Evolutionary conservation across 2,113 vertebrate genomes (phyloP), one percentile per base, ranked within the genome.

Genomic region (Chascanopsetta lugubris): DNA sequence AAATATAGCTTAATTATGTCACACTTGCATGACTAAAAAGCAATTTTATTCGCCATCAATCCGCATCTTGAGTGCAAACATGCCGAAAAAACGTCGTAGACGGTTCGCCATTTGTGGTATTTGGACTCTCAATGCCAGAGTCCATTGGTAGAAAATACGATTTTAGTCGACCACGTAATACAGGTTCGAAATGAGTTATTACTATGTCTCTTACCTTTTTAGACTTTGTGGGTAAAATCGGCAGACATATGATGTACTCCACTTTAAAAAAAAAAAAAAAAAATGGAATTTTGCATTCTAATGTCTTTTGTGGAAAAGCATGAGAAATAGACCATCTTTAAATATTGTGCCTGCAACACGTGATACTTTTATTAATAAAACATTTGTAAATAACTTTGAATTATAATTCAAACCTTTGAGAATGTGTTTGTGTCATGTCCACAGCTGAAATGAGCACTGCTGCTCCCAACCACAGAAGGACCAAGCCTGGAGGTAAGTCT

Each of bases 401-500:
- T n/a, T n/a, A n/a, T n/a, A 32, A 10, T 32, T 32, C n/a, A 40
- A 5, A 40, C 17, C 26, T 29, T 20, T 46, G 18, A 22, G 10
- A 25, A 20, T 57, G 20, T 67, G 56, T 57, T 51, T 61, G 11
- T 36, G 0, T 21, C 12, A 13, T 56, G 47, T 65, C 51, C 27
- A 51, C 42, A 79, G 36, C 65, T 77, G 73, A 80, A 73, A 93
- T 93, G 92, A 91, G 82, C 46, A 56, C 90, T 25, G 90, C 87
- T 24, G 80, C 77, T 2, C 90, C 90, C 66, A 93, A 93, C 87
- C 91, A 93, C 54, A 86, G 92, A 62, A 82, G 90, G 59, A 90
- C 89, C 75, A 93, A 93, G 67, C 92, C 92, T 0, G 92, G 92
- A 56, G 92, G 92, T 92, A 72, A 86, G 3, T 17, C 0, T n/a